Conservation (phyloP, 2,797 vertebrate species). For the Basileuterus tristriatus region DNA sequence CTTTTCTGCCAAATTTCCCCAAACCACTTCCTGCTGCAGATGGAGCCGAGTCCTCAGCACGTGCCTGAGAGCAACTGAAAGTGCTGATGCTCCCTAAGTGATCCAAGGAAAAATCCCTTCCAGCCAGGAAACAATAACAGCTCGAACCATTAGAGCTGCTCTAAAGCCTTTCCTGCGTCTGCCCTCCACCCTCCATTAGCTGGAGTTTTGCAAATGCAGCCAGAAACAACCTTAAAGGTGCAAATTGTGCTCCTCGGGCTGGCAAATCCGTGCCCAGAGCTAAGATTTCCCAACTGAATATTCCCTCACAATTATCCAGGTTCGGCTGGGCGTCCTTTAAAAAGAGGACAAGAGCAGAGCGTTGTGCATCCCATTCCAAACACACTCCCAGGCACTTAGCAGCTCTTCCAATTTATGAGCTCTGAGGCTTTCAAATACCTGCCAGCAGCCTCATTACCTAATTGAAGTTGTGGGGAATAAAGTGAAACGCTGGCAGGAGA, state of each 20-base stretch:
- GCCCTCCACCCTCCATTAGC: neutral
- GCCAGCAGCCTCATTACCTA: neutral
- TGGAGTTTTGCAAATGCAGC: neutral
- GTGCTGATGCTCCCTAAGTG: neutral
- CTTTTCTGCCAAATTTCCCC: neutral
- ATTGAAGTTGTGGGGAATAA: neutral
- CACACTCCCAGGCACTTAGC: neutral
- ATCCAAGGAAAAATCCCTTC: slow-evolving; percentile 2
- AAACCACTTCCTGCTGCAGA: neutral
- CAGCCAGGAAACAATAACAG: slow-evolving; percentile 10
- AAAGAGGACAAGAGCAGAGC: neutral
- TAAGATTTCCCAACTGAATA: neutral
- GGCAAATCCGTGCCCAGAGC: neutral
- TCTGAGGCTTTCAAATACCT: neutral
- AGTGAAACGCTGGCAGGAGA: neutral
- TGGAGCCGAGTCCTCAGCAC: neutral
- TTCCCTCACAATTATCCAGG: neutral
- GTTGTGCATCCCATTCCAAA: neutral
- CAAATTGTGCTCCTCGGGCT: neutral
- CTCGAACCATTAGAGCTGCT: neutral
- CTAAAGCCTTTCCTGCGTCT: neutral
- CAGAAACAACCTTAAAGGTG: neutral
- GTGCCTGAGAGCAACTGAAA: neutral
- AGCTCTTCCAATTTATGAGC: neutral
- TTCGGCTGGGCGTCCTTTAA: neutral